A percentile compares a stretch with the other conserved stretches of the same genome.
Conservation (phyloP, 1,140 invertebrate species). For the Oryctes rhinoceros region DNA sequence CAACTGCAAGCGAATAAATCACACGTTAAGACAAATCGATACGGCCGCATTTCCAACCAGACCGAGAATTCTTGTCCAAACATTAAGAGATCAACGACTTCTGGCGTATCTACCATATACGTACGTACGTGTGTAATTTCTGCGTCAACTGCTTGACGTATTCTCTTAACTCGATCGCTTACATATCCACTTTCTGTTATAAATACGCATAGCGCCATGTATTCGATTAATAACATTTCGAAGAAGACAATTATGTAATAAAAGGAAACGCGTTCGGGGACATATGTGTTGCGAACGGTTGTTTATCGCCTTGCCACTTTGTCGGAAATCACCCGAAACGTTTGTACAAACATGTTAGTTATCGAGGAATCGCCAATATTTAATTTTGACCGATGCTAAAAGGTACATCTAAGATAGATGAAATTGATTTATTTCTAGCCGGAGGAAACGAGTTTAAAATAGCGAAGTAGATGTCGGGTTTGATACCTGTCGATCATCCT, state of each 20-base stretch:
- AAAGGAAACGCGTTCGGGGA: not conserved
- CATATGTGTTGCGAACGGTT: no score
- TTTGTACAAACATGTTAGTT: no score
- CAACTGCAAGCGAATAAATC: conserved; percentile 3
- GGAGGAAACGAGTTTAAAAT: no score
- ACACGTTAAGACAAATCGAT: conserved; percentile 21
- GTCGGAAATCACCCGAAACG: no score
- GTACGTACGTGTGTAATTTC: not conserved
- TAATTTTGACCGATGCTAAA: no score
- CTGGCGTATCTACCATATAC: not conserved
- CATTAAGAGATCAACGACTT: conserved; percentile 25
- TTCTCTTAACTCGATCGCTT: not conserved
- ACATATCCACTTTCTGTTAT: not conserved
- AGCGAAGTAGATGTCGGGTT: no score
- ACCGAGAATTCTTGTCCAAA: conserved; percentile 27
- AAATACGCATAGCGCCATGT: not conserved
- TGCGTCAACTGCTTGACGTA: not conserved
- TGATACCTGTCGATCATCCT: no score
- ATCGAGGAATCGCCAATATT: no score
- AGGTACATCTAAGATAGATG: no score
- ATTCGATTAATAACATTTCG: not conserved
- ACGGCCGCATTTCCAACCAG: conserved; percentile 10
- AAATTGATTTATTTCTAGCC: no score
- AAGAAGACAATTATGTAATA: conserved; percentile 2
- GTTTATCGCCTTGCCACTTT: no score